Evolutionary conservation across 2,888 invertebrate genomes (phyloP), one percentile per base, ranked within the genome.

Genomic region (Ophioninae sp.): DNA sequence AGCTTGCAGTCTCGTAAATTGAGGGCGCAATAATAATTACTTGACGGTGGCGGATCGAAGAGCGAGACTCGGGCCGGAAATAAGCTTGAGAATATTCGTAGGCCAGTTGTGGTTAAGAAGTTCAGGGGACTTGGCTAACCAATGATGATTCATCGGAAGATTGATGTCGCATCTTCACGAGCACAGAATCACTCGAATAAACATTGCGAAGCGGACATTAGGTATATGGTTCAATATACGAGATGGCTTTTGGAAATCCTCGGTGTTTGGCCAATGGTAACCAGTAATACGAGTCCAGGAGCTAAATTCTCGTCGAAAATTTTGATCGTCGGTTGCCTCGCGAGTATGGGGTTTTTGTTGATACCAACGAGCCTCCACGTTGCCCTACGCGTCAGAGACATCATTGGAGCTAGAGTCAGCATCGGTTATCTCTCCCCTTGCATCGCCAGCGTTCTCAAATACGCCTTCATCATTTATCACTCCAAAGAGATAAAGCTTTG

Each of bases 181-280:
- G 17, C 39, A 5, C 20, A 73, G 58, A 72, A 65, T 22, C 6
- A n/a, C 0, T 2, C 37, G 9, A 74, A 79, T 6, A 61, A 74
- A 37, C 10, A 71, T 77, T 65, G 74, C 83, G 64, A 73, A 6
- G 7, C 51, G 3, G 81, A 84, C 63, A 59, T 79, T 37, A 61
- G 58, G 9, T 23, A 65, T 58, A 78, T 77, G 74, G 6, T 51
- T 7, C 82, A 75, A 5, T 79, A 84, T 69, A 83, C 84, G 9
- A 65, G 69, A 68, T 75, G 76, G 81, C 59, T 83, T 22, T 64
- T 85, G 10, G 73, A 75, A n/a, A 51, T 81, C 23, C 71, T 86
- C 8, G 85, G 85, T 8, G 59, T 85, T n/a, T 85, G 86, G 86
- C 74, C 84, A 0, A 63, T 85, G 72, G 67, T 85, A 0, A 68